A percentile compares a stretch with the other conserved stretches of the same genome.
These are phyloP conservation scores for Drosophila flavopinicola DNA, from an alignment of 2,888 invertebrate genomes.

Conservation along the genomic window DNA sequence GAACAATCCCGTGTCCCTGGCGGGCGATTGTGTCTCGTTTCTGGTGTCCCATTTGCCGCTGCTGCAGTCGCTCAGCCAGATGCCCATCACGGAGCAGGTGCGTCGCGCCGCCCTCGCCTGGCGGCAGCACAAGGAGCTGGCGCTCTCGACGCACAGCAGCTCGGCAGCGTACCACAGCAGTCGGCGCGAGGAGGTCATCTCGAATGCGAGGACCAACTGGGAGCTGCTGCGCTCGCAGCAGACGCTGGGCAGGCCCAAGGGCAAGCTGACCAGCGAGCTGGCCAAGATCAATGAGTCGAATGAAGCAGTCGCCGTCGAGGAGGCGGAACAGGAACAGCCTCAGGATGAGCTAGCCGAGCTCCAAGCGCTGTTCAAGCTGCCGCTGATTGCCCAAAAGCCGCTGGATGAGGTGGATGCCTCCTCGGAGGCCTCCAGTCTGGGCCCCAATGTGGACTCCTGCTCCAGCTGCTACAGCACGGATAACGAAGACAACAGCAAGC, in stretches of 20 bases:
- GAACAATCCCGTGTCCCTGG: conserved; percentile 92
- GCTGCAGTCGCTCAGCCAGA: conserved; percentile 89
- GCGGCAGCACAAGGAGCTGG: conserved; percentile 90
- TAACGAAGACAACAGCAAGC: conserved; percentile 72
- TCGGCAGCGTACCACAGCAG: conserved; percentile 86
- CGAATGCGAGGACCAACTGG: conserved; percentile 95
- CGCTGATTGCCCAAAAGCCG: conserved; percentile 73
- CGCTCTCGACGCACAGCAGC: conserved; percentile 84
- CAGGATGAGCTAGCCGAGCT: conserved; percentile 62
- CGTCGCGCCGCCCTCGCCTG: conserved; percentile 91
- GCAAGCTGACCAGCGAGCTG: conserved; percentile 69
- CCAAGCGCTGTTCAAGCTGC: conserved; percentile 80
- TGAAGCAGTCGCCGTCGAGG: conserved; percentile 51
- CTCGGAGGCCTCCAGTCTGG: conserved; percentile 88
- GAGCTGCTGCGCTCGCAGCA: conserved; percentile 90
- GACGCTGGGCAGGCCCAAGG: conserved; percentile 70
- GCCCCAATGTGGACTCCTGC: conserved; percentile 89
- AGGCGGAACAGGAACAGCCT: conserved; percentile 39
- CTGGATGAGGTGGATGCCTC: conserved; percentile 66
- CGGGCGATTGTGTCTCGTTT: conserved; percentile 93
- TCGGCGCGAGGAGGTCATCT: conserved; percentile 92
- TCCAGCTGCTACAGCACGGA: conserved; percentile 86
- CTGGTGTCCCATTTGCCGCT: conserved; percentile 92
- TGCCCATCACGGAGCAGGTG: conserved; percentile 92
- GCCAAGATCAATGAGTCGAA: conserved; percentile 79